phyloP scores from a whole-genome alignment of 2,888 invertebrate species.

The Nymphalis c-album region DNA sequence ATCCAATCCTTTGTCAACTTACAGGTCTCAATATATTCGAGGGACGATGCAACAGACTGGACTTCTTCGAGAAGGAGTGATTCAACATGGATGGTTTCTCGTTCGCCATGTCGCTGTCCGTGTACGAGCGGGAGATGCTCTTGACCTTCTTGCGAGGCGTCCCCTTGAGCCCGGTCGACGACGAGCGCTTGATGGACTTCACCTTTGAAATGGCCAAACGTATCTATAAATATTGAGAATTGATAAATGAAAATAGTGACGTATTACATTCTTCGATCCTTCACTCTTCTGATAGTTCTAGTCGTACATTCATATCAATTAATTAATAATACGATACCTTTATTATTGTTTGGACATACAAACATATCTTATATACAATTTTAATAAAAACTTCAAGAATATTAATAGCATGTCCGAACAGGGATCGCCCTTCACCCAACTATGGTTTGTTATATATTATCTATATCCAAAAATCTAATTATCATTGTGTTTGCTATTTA shows the following conservation, averaged over 20 bases:
- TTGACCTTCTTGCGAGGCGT: slow-evolving; percentile 77
- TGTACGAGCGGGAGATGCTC: slow-evolving; percentile 64
- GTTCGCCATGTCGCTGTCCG: slow-evolving; percentile 70
- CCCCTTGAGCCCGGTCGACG: slow-evolving; percentile 63
- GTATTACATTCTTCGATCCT: no score
- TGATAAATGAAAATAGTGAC: slow-evolving; percentile 8
- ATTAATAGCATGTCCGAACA: no score
- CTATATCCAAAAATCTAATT: no score
- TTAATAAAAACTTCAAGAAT: no score
- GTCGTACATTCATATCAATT: no score
- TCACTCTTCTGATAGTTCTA: no score
- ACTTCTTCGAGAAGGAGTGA: slow-evolving; percentile 78
- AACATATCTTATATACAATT: no score
- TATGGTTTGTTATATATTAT: no score
- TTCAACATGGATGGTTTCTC: slow-evolving; percentile 82
- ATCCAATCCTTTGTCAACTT: slow-evolving; percentile 60
- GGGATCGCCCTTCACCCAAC: no score
- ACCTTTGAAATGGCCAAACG: slow-evolving; percentile 77
- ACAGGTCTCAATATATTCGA: slow-evolving; percentile 86
- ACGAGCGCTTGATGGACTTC: slow-evolving; percentile 73
- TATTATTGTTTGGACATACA: no score
- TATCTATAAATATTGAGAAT: slow-evolving; percentile 70
- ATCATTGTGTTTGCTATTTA: no score
- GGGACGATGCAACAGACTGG: slow-evolving; percentile 84
- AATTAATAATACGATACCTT: no score